phyloP scores from a whole-genome alignment of 1,140 invertebrate species.

The Drosophila fuyamai region DNA sequence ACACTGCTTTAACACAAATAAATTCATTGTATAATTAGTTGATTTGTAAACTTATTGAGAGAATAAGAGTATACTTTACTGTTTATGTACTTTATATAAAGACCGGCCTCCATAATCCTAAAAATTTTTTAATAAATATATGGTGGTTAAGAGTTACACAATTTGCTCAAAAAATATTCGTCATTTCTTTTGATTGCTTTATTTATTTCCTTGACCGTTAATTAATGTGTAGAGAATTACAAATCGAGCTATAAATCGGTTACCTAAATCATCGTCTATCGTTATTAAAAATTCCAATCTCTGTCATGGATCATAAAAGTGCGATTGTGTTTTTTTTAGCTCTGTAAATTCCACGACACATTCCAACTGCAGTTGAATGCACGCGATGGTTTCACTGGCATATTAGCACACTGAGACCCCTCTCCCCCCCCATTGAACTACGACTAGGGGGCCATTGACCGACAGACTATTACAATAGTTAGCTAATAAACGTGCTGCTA shows the following conservation, averaged over 20 bases:
- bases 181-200: no score
- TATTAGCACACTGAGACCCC: not conserved
- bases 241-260: not conserved
- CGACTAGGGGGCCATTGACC: constrained; percentile 35
- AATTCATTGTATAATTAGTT: no score
- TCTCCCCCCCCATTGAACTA: not conserved
- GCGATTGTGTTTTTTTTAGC: constrained; percentile 5
- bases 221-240: no score
- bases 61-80: no score
- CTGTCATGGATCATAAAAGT: constrained; percentile 14
- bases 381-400: constrained; percentile 24
- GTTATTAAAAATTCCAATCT: constrained; percentile 9
- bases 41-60: no score
- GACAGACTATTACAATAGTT: constrained; percentile 29
- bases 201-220: no score
- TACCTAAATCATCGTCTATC: not conserved
- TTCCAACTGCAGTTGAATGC: constrained; percentile 21
- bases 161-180: no score
- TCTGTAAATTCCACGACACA: constrained; percentile 14
- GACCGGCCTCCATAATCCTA: no score
- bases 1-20: not conserved
- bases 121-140: no score
- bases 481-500: constrained; percentile 27
- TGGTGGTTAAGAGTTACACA: no score
- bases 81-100: no score